These are phyloP conservation scores for Ichneumoninae sp. DNA, from an alignment of 2,888 invertebrate genomes.

Conservation along the genomic window DNA sequence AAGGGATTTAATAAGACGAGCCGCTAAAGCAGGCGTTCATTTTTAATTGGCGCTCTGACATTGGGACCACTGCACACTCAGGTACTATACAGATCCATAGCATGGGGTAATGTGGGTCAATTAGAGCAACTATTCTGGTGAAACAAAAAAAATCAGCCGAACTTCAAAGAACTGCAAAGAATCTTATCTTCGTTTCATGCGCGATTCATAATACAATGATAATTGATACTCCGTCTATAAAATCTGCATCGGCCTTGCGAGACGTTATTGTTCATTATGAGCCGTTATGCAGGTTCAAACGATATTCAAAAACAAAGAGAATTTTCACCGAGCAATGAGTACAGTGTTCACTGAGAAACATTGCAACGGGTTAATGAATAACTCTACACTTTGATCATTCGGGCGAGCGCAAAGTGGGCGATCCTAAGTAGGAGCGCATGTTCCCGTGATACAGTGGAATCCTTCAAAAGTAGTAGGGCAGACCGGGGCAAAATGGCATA, in stretches of 20 bases:
- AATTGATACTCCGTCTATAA: not conserved
- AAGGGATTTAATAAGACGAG: constrained; percentile 70
- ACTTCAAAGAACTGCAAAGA: not conserved
- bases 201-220: not conserved
- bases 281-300: not conserved
- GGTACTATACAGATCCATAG: constrained; percentile 41
- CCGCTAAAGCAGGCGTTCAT: constrained; percentile 73
- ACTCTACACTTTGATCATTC: not conserved
- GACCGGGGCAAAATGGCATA: too few species aligned
- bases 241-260: not conserved
- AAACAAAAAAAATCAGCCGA: not conserved
- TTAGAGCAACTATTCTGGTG: constrained; percentile 16
- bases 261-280: not conserved
- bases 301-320: not conserved
- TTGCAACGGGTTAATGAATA: not conserved
- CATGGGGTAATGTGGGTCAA: constrained; percentile 35
- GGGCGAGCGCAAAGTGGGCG: not conserved
- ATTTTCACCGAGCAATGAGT: not conserved
- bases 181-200: not conserved
- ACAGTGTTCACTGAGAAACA: not conserved
- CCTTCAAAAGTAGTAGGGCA: not conserved
- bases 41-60: constrained; percentile 77
- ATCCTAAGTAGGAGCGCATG: not conserved
- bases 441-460: not conserved
- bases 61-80: constrained; percentile 73